Conservation (phyloP, 2,888 invertebrate species). For the Melanchra persicariae region DNA sequence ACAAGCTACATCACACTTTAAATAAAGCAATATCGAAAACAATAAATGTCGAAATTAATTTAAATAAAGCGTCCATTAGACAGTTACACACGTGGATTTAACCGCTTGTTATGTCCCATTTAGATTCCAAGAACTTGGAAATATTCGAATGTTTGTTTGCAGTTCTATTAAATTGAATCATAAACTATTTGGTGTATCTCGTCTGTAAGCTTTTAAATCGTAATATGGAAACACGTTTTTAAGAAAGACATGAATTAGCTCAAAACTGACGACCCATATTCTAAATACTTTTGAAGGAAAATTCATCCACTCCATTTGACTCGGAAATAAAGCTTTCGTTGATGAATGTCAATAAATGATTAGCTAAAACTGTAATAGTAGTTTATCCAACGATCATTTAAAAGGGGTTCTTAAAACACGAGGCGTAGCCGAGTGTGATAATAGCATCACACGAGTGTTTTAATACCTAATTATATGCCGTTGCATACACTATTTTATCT, state of each 20-base stretch:
- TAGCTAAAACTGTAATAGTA: no score
- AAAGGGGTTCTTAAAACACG: no score
- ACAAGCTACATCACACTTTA: not conserved
- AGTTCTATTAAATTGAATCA: conserved; percentile 6
- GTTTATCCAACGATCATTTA: no score
- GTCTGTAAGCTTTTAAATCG: conserved; percentile 4
- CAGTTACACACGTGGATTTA: not conserved
- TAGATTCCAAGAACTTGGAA: conserved; percentile 9
- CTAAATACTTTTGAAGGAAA: not conserved
- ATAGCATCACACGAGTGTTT: no score
- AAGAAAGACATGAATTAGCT: not conserved
- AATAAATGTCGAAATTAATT: conserved; percentile 14
- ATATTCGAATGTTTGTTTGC: conserved; percentile 6
- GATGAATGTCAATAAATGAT: no score
- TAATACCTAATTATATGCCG: no score
- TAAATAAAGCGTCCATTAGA: not conserved
- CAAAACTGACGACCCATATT: not conserved
- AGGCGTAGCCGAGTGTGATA: no score
- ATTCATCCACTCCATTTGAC: not conserved
- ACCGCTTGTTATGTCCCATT: not conserved
- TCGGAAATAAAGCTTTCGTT: no score
- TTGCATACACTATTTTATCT: no score
- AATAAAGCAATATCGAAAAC: not conserved
- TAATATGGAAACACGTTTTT: conserved; percentile 24
- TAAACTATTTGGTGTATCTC: conserved; percentile 17